Evolutionary conservation across 2,797 vertebrate species (phyloP), one percentile per base, ranked within the genome.

Genomic region (Silurus aristotelis): DNA sequence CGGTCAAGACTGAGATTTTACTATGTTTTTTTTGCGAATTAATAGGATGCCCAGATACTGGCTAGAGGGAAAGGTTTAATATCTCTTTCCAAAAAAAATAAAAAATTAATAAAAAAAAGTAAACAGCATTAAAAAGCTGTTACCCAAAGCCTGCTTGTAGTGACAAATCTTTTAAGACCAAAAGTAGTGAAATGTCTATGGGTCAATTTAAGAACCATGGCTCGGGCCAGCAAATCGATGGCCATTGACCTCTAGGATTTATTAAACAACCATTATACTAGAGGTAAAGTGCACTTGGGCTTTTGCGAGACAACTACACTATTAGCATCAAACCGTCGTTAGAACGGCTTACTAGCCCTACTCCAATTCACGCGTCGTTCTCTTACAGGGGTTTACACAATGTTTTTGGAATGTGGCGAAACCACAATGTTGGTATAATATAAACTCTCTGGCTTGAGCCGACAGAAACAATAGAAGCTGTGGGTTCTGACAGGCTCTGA

Each of bases 251-350:
- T 60, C 27, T n/a, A 63, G 58, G 43, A 63, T 63, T 79, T 8
- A 46, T 76, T 85, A 82, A 82, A 85, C 48, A 48, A 48, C 61
- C 48, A 46, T 82, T 58, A 68, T 46, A 75, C 70, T 7, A 43
- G 2, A 83, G 31, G 43, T 79, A 71, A 79, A 56, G 81, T 22
- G 56, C 56, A 71, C 64, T 58, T 46, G 19, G 61, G 73, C 46
- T 78, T 71, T 58, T 38, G 85, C 7, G 14, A 82, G 43, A 83
- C 82, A 55, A 56, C 82, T 83, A 76, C 52, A 61, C 22, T 71
- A 72, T 83, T 80, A 72, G 75, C 75, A 56, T 46, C 13, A 56
- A 83, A 73, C 17, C 7, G 8, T 48, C n/a, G n/a, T 27, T 55
- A 72, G 71, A 68, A 86, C 20, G 31, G 63, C 48, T 77, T 56